Evolutionary conservation across 2,888 invertebrate species (phyloP).

Genomic region (Andrena minutula): DNA sequence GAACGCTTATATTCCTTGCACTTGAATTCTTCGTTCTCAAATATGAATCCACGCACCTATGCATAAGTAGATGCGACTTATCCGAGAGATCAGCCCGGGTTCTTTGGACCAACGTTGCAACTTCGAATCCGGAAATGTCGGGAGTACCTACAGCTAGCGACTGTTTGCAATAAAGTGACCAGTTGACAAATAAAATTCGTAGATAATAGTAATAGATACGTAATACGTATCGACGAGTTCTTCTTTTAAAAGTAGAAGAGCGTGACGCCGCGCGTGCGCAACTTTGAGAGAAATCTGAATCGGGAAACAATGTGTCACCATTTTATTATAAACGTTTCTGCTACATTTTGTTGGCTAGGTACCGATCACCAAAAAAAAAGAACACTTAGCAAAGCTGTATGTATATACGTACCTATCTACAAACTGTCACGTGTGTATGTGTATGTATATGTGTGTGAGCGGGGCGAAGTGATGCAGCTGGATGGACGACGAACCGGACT

Average conservation of each 20-base stretch:
- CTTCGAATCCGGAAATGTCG: too few relatives aligned
- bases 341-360: slow-evolving; percentile 84
- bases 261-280: slow-evolving; percentile 10
- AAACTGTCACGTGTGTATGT: slow-evolving; percentile 75
- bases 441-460: slow-evolving; percentile 58
- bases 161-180: too few relatives aligned
- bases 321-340: slow-evolving; percentile 84
- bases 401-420: slow-evolving; percentile 83
- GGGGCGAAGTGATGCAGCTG: slow-evolving; percentile 61
- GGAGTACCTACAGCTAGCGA: too few relatives aligned
- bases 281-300: slow-evolving; percentile 70
- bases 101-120: too few relatives aligned
- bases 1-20: too few relatives aligned
- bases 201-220: too few relatives aligned
- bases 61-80: too few relatives aligned
- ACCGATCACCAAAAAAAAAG: slow-evolving; percentile 85
- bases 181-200: too few relatives aligned
- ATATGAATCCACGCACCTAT: too few relatives aligned
- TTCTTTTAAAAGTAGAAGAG: neutral
- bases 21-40: too few relatives aligned
- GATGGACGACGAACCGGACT: slow-evolving; percentile 65
- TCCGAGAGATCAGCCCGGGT: too few relatives aligned
- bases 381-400: slow-evolving; percentile 84
- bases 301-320: slow-evolving; percentile 84
- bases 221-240: too few relatives aligned